Evolutionary conservation across 2,888 invertebrate species (phyloP), one percentile per base, ranked within the genome.

Genomic region (Terebella lapidaria): DNA sequence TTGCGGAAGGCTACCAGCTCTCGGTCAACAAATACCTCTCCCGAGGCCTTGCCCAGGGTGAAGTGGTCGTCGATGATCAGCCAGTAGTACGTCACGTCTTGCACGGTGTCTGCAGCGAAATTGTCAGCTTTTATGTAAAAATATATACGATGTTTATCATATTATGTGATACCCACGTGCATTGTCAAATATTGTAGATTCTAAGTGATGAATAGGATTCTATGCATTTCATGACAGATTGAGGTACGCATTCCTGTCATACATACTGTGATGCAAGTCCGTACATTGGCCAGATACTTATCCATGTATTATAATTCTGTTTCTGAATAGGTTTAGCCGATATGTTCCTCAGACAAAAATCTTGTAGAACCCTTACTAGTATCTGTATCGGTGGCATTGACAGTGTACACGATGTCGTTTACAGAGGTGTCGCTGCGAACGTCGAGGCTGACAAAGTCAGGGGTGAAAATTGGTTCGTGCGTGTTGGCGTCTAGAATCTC

Each of bases 321-420:
- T n/a, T n/a, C n/a, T n/a, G n/a, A n/a, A n/a, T n/a, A n/a, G n/a
- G n/a, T n/a, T n/a, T n/a, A n/a, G n/a, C n/a, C n/a, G n/a, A n/a
- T n/a, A n/a, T n/a, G n/a, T n/a, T n/a, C n/a, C n/a, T n/a, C n/a
- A n/a, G n/a, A n/a, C n/a, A n/a, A n/a, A n/a, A n/a, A n/a, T n/a
- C n/a, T n/a, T n/a, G n/a, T n/a, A n/a, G 10, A 18, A 35, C 35
- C 10, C 18, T 18, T 49, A 57, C 71, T 72, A n/a, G 54, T 52
- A 55, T 75, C 75, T 22, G 54, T 62, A 59, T 75, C 75, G 3
- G 69, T 67, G 1, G 73, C 73, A n/a, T 67, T 62, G 2, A 73
- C 56, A 26, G 30, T 57, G 18, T 27, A 25, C 3, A 52, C 30
- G 15, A 28, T n/a, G 18, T 22, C 25, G 22, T 30, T 30, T 22